Conservation (phyloP, 2,888 invertebrate genomes). For the Diarsia dahlii region DNA sequence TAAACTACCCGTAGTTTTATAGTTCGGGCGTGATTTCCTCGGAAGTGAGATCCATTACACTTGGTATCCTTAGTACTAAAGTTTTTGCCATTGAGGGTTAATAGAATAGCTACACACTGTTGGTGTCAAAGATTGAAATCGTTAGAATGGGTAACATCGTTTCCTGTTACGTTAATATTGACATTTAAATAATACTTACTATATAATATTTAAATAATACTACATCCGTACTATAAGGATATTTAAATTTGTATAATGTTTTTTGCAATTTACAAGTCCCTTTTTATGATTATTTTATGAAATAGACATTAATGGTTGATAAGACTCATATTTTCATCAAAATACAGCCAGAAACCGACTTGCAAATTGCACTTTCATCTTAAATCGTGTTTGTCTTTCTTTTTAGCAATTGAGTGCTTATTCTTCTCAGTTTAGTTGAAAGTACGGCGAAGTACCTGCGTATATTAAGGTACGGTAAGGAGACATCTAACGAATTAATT, state of each 20-base stretch:
- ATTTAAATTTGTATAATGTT: neutral
- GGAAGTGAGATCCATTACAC: constrained; percentile 1
- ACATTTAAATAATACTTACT: neutral
- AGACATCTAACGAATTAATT: neutral
- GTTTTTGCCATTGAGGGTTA: neutral
- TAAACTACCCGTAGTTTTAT: neutral
- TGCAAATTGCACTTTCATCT: too few species aligned
- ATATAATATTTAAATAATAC: neutral
- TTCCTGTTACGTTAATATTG: neutral
- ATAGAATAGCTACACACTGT: neutral
- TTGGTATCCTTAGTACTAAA: neutral
- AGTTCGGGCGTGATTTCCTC: neutral
- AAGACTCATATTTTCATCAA: too few species aligned
- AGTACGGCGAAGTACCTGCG: neutral
- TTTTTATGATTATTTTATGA: too few species aligned
- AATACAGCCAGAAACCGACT: too few species aligned
- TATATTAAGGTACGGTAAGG: neutral
- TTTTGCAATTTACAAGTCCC: neutral
- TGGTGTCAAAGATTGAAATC: neutral
- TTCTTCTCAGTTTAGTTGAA: neutral
- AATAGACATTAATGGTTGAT: neutral
- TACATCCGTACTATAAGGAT: neutral
- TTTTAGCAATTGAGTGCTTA: neutral
- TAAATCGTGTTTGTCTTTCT: neutral
- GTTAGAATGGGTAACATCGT: neutral